Base-by-base conservation (phyloP, 2,888 invertebrate genomes). In the Eilema depressum region DNA sequence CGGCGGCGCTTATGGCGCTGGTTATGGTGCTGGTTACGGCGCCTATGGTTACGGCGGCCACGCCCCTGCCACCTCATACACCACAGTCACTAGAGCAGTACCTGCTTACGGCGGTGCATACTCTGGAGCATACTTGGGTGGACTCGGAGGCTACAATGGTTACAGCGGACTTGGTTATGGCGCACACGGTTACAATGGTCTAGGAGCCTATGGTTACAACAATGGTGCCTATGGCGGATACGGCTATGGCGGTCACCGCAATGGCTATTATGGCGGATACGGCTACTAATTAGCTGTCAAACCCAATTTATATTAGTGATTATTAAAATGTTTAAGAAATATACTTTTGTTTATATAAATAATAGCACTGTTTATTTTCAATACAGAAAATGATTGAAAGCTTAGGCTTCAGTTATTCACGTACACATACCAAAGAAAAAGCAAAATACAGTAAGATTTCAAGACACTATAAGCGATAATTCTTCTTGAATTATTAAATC, bases 41-140 rank as follows among this genome's bases (percentile, higher is more conserved):
- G 79, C 81, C n/a, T 78, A 78, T 28, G 74, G 69, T 14, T 33
- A 23, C 20, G n/a, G 30, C 23, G 63, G 37, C 37, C 61, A 33
- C 53, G 53, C 37, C 33, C 83, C 80, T 25, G 84, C 84, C 4
- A 83, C 82, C 28, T 84, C 84, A n/a, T 83, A 83, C 68, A 78
- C 56, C 23, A 37, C 66, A 66, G 57, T 57, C 3, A 33, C 33
- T 12, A 57, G 59, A 63, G 65, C 41, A 66, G 68, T 17, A 28
- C 57, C 59, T 63, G 62, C n/a, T 47, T 11, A 11, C 10, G 61
- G 61, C 8, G 56, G 30, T 23, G 33, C 26, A 17, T 60, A 66
- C 62, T 17, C 11, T n/a, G 56, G 65, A 23, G 63, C 37, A n/a
- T 64, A 53, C 63, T 7, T 30, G 14, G 53, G 53, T 28, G 64